Evolutionary conservation across 2,113 vertebrate species (phyloP).

Genomic region (Paedocypris sp.): DNA sequence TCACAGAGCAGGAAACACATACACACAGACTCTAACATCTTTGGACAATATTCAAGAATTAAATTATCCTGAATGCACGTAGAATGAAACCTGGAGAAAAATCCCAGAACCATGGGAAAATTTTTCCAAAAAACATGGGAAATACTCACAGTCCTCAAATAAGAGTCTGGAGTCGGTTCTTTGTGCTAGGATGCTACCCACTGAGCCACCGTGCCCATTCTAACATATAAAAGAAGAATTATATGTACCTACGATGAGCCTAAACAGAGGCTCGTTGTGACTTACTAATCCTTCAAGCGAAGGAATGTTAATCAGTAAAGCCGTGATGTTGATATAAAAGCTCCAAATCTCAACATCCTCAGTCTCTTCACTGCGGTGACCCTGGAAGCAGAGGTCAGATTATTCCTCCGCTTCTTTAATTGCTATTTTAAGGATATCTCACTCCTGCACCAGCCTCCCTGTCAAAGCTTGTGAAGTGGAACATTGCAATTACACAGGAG

Average conservation of each 20-base stretch:
- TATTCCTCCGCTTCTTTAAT: slow-evolving; percentile 40
- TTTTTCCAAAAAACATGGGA: no score
- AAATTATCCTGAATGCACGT: no score
- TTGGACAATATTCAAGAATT: no score
- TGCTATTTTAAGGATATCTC: slow-evolving; percentile 43
- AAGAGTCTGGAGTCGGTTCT: no score
- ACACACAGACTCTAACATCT: no score
- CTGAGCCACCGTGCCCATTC: no score
- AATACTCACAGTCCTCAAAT: no score
- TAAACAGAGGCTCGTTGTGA: slow-evolving; percentile 22
- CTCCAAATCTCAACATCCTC: slow-evolving; percentile 36
- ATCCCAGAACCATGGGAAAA: no score
- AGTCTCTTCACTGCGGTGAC: slow-evolving; percentile 29
- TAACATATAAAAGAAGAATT: no score
- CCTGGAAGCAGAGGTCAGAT: slow-evolving; percentile 36
- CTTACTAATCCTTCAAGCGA: slow-evolving; percentile 33
- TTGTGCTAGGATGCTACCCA: no score
- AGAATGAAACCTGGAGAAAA: no score
- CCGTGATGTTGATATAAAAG: slow-evolving; percentile 35
- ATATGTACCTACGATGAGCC: slow-evolving; percentile 9
- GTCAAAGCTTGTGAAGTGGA: slow-evolving; percentile 41
- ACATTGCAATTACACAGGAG: slow-evolving; percentile 47
- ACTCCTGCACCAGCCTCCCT: slow-evolving; percentile 35
- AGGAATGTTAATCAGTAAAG: slow-evolving; percentile 34
- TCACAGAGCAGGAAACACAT: no score